These are phyloP conservation scores for Promerops cafer DNA, from an alignment of 2,113 vertebrate species.

Conservation along the genomic window DNA sequence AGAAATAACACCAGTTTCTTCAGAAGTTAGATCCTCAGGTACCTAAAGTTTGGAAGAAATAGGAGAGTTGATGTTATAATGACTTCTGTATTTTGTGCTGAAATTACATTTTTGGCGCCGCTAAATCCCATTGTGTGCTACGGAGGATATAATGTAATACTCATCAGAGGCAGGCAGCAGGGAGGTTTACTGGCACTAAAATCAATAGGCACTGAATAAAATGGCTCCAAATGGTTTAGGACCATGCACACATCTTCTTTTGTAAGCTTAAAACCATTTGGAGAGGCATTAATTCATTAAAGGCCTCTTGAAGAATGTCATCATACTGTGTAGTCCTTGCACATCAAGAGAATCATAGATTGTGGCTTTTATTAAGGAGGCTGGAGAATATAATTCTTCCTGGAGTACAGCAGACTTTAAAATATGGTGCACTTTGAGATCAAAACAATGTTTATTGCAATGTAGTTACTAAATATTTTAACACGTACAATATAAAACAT, in stretches of 20 bases:
- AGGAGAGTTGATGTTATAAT: conserved; percentile 36
- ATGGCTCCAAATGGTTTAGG: conserved; percentile 66
- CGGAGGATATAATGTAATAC: conserved; percentile 58
- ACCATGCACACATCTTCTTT: conserved; percentile 52
- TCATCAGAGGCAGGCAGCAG: conserved; percentile 56
- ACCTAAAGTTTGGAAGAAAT: conserved; percentile 4
- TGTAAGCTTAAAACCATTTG: conserved; percentile 64
- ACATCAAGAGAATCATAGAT: conserved; percentile 39
- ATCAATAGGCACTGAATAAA: conserved; percentile 68
- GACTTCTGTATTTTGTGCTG: conserved; percentile 59
- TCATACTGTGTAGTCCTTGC: conserved; percentile 16
- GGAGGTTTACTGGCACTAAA: conserved; percentile 67
- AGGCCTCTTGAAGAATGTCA: conserved; percentile 55
- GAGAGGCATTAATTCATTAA: conserved; percentile 70
- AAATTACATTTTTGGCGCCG: conserved; percentile 67
- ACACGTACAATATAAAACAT: conserved; percentile 6
- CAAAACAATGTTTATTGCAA: conserved; percentile 38
- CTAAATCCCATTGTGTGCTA: conserved; percentile 54
- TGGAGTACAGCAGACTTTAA: conserved; percentile 32
- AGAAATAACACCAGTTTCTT: background rate
- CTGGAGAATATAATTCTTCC: conserved; percentile 46
- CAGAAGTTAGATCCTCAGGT: background rate
- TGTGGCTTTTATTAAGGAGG: conserved; percentile 46
- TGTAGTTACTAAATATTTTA: conserved; percentile 61
- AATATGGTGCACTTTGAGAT: conserved; percentile 49